phyloP scores from a whole-genome alignment of 2,113 vertebrate species.

The Prunella himalayana region DNA sequence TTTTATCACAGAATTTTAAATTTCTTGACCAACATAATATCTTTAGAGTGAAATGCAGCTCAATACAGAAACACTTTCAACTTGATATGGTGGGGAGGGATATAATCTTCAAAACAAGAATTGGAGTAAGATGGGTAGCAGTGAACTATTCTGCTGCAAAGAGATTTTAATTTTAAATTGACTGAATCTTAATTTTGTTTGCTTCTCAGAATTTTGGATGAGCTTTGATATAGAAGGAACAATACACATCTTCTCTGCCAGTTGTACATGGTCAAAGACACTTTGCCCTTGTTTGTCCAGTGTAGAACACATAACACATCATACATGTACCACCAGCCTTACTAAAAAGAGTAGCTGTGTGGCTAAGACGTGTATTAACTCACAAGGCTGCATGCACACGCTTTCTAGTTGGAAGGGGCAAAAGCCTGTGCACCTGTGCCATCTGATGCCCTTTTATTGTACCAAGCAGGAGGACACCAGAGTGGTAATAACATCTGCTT shows the following conservation, averaged over 20 bases:
- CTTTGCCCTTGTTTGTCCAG: not conserved
- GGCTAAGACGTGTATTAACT: not conserved
- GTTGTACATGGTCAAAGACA: constrained; percentile 15
- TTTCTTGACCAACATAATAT: not conserved
- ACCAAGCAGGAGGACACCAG: not conserved
- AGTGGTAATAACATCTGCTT: not conserved
- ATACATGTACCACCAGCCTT: not conserved
- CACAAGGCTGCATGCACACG: not conserved
- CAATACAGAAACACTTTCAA: not conserved
- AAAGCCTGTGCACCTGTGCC: not conserved
- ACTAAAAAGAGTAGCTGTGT: not conserved
- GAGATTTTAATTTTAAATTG: not conserved
- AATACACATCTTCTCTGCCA: not conserved
- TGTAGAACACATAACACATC: not conserved
- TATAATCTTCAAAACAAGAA: not conserved
- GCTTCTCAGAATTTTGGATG: not conserved
- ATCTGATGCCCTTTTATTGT: not conserved
- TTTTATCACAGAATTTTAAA: not conserved
- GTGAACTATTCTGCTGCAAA: not conserved
- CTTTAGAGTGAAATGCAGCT: not conserved
- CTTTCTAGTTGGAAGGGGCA: not conserved
- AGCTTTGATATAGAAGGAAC: not conserved
- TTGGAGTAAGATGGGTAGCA: not conserved
- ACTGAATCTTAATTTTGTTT: not conserved
- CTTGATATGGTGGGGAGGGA: accelerated